Base-by-base conservation (phyloP, 1,140 invertebrate genomes). In the Drosophila melanica region DNA sequence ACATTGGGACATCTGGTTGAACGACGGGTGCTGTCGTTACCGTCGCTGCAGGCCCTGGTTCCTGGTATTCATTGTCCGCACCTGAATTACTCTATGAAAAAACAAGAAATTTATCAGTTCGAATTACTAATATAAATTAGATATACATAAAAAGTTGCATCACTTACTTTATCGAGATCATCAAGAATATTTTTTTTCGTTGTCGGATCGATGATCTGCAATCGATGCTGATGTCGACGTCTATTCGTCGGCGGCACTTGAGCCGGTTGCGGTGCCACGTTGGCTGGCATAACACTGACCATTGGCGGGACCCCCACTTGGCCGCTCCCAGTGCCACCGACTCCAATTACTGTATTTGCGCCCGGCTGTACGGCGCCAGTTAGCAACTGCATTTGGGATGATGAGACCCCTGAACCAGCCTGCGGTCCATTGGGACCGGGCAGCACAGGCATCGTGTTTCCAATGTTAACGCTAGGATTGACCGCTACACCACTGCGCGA, bases 101-200 rank as follows among this genome's bases (percentile, higher is more conserved):
- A 23, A 23, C 27, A 47, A 41, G 18, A 47, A 20, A 42, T 27
- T 37, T n/a, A 27, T 48, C 41, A 45, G 9, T 30, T 7, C 0
- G 3, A n/a, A 12, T 35, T 42, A 12, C 14, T 42, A 44, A 41
- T 58, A 8, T 16, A 5, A 14, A 41, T n/a, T 62, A 37, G 35
- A 58, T 71, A 35, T 6, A 39, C n/a, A n/a, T n/a, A n/a, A n/a
- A n/a, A 23, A 23, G 23, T 20, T 23, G 41, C 37, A 50, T 8
- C 33, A 72, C 66, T 23, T 67, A 79, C 90, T 79, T 91, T 90
- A 51, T 81, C 87, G 6, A 86, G 55, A 60, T 91, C 90, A 41
- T 91, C 90, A 6, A 91, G 81, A 27, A 91, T 91, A 77, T 91
- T 90, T 42, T 90, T 91, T 14, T 82, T 77, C 14, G 90, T 91